Percentiles rank a stretch among this genome's conserved stretches.
Conservation (phyloP, 2,113 vertebrate species). For the Ia io region DNA sequence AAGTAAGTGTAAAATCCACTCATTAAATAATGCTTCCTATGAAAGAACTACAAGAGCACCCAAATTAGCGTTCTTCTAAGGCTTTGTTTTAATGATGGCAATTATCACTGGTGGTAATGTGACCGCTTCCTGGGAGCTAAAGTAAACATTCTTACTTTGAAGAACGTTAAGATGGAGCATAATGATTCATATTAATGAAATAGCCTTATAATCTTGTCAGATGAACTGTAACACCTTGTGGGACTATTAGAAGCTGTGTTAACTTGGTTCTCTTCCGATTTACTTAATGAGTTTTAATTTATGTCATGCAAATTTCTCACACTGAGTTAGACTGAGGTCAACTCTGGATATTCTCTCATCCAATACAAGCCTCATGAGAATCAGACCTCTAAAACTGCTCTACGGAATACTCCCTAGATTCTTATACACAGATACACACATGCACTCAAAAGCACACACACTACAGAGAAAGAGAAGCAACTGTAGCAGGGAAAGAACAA, state of each 20-base stretch:
- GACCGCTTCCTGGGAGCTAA: slow-evolving; percentile 50
- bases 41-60: not conserved
- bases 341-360: not conserved
- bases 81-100: slow-evolving; percentile 66
- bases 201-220: slow-evolving; percentile 66
- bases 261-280: slow-evolving; percentile 67
- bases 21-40: slow-evolving; percentile 9
- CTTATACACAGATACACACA: not conserved
- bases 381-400: not conserved
- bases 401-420: not conserved
- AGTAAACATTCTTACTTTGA: slow-evolving; percentile 70
- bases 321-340: slow-evolving; percentile 48
- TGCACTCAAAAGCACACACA: not conserved
- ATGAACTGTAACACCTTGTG: slow-evolving; percentile 73
- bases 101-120: slow-evolving; percentile 56
- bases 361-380: not conserved
- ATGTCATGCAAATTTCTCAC: slow-evolving; percentile 58
- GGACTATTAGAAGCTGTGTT: slow-evolving; percentile 58
- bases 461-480: not conserved
- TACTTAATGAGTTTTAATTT: slow-evolving; percentile 74
- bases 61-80: slow-evolving; percentile 53
- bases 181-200: slow-evolving; percentile 76
- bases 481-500: not conserved
- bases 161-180: slow-evolving; percentile 57
- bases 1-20: slow-evolving; percentile 44